Conservation (phyloP, 2,797 vertebrate genomes). For the Clarias pachynema region DNA sequence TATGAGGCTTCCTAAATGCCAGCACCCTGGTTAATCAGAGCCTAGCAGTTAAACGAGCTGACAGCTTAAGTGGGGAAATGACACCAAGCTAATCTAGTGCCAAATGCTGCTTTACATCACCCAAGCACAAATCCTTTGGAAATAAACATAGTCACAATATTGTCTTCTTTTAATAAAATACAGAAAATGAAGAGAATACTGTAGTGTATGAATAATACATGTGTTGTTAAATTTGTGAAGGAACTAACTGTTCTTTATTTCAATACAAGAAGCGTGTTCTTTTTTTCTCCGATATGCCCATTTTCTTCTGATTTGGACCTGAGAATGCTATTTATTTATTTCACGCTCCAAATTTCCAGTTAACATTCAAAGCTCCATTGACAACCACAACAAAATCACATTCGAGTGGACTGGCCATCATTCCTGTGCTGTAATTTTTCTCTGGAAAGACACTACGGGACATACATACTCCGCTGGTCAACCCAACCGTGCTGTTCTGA, state of each 20-base stretch:
- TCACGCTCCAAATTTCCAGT: constrained; percentile 12
- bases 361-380: not conserved
- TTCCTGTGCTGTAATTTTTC: not conserved
- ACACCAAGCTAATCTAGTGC: constrained; percentile 45
- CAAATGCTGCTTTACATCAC: constrained; percentile 34
- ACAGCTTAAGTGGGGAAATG: constrained; percentile 55
- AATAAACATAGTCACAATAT: constrained; percentile 23
- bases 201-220: not conserved
- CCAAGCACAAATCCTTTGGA: constrained; percentile 18
- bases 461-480: constrained; percentile 9
- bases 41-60: constrained; percentile 42
- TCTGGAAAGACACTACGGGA: constrained; percentile 22
- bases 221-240: not conserved
- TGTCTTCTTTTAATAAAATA: not conserved
- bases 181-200: not conserved
- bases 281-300: not conserved
- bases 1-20: constrained; percentile 51
- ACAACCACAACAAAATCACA: not conserved
- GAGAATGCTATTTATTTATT: not conserved
- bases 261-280: not conserved
- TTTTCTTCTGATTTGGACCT: not conserved
- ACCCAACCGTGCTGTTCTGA: constrained; percentile 25
- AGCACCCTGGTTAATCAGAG: constrained; percentile 56
- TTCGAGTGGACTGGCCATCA: not conserved
- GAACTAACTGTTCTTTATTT: not conserved